A percentile compares a stretch with the other conserved stretches of the same genome.
Conservation (phyloP, 2,888 invertebrate species). For the Tiliacea aurago region DNA sequence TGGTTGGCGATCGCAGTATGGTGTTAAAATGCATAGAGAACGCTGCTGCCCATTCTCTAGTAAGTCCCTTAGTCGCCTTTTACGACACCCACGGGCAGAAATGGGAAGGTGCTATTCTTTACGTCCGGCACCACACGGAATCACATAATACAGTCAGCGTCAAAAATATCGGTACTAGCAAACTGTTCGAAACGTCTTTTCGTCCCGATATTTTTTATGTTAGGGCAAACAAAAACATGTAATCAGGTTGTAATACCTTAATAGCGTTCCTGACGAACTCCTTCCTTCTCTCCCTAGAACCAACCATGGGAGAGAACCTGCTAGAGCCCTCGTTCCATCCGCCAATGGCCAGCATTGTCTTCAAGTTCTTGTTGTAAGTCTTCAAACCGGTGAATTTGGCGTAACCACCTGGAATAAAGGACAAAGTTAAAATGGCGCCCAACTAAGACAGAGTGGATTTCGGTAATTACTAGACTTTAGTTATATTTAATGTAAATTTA, state of each 20-base stretch:
- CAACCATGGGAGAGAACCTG: slow-evolving; percentile 96
- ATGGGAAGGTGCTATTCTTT: too few species aligned
- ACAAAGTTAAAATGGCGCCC: not conserved
- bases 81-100: too few species aligned
- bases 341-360: slow-evolving; percentile 97
- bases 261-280: slow-evolving; percentile 96
- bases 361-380: slow-evolving; percentile 97
- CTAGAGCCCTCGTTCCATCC: slow-evolving; percentile 98
- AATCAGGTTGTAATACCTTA: slow-evolving; percentile 89
- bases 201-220: not conserved
- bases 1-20: too few species aligned
- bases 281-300: slow-evolving; percentile 93
- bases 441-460: not conserved
- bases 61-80: too few species aligned
- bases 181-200: too few species aligned
- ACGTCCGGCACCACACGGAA: too few species aligned
- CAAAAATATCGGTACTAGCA: too few species aligned
- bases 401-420: slow-evolving; percentile 93
- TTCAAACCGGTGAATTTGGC: slow-evolving; percentile 98
- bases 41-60: too few species aligned
- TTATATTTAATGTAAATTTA: not conserved
- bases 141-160: not conserved
- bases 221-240: not conserved
- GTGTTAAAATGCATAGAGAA: too few species aligned
- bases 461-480: not conserved